Evolutionary conservation across 2,888 invertebrate species (phyloP), one percentile per base, ranked within the genome.

Genomic region (Eledona agricola): DNA sequence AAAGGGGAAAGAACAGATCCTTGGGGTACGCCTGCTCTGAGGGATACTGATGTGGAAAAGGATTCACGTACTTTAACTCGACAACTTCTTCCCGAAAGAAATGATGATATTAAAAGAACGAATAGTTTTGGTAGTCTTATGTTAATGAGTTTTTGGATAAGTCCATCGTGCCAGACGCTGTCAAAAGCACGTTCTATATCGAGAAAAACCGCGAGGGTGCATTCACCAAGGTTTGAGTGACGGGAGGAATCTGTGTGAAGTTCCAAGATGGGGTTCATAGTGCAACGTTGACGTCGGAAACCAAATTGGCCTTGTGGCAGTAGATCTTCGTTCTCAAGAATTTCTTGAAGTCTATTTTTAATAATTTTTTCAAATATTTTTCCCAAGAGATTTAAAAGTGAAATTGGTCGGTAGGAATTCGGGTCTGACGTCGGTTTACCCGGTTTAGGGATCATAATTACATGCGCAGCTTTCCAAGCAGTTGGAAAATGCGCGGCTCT

Each of bases 151-250:
- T 60, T 61, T 17, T 28, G 32, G 4, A 62, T 28, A 1, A 65
- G 59, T 1, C 61, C 63, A 2, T 45, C 26, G 20, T 64, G 62
- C 55, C 60, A 58, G 12, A 66, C 58, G 4, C 28, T 7, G 34
- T 51, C 43, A 31, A 51, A 51, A 2, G 51, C 51, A 2, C 35
- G 7, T 19, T 51, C 51, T 1, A 47, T 31, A 40, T 67, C 63
- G 3, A 69, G 40, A 10, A 65, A 56, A 1, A 60, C 52, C 1
- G 58, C 55, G 4, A 49, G 9, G 1, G 38, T 49, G 23, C 49
- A 40, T 7, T 10, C 10, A 2, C 28, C 20, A 5, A 49, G 31
- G 17, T 40, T 49, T 15, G 40, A 10, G n/a, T 5, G n/a, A 3
- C 16, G 7, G 22, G 12, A n/a, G 2, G 13, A 6, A 11, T 49